These are phyloP conservation scores for Semnornis frantzii DNA, from an alignment of 2,113 vertebrate species.

Conservation along the genomic window DNA sequence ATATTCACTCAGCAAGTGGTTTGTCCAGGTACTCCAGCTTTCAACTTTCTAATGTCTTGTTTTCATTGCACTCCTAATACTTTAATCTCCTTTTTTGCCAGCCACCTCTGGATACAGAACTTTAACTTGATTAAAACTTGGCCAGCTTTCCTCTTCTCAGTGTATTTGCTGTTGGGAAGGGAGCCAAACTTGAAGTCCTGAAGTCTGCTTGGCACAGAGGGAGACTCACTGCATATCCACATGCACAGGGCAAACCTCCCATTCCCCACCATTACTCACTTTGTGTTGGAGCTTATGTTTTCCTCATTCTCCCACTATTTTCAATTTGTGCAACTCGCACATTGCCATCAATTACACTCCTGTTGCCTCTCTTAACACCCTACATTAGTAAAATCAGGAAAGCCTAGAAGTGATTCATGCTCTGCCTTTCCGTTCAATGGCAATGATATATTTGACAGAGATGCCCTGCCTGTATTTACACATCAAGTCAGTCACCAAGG, in stretches of 20 bases:
- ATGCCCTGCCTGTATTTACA: conserved; percentile 34
- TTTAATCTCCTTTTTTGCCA: conserved; percentile 65
- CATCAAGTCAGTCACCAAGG: conserved; percentile 49
- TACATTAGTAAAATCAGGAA: conserved; percentile 39
- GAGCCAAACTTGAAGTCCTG: conserved; percentile 50
- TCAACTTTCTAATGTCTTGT: conserved; percentile 64
- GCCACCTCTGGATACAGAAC: conserved; percentile 63
- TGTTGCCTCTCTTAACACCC: conserved; percentile 26
- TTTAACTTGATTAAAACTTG: conserved; percentile 70
- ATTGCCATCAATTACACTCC: conserved; percentile 37
- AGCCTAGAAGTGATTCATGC: conserved; percentile 23
- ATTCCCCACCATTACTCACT: not conserved
- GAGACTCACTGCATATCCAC: conserved; percentile 27
- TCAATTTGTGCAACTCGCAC: conserved; percentile 25
- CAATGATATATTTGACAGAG: conserved; percentile 38
- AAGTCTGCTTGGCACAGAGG: conserved; percentile 57
- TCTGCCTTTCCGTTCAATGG: conserved; percentile 26
- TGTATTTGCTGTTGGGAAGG: conserved; percentile 54
- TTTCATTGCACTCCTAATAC: conserved; percentile 65
- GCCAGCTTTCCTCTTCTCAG: conserved; percentile 28
- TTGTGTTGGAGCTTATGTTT: conserved; percentile 41
- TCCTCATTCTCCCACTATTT: conserved; percentile 42
- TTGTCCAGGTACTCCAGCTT: conserved; percentile 63
- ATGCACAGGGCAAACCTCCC: conserved; percentile 9
- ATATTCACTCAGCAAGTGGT: conserved; percentile 48